These are phyloP conservation scores for Xenopus borealis DNA, from an alignment of 2,113 vertebrate genomes.

Conservation along the genomic window DNA sequence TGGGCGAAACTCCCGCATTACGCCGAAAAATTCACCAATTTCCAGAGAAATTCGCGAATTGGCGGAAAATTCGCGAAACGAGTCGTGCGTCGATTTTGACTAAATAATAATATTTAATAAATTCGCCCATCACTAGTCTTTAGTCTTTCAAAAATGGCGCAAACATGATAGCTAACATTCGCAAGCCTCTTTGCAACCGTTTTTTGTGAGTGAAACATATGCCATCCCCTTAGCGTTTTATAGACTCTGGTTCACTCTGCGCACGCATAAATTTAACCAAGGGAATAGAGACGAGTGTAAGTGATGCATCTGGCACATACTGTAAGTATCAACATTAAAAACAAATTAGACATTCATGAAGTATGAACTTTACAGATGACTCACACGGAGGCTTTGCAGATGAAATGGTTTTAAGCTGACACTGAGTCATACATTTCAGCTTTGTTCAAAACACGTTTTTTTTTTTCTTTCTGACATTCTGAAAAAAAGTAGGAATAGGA, in stretches of 20 bases:
- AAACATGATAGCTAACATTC: no score
- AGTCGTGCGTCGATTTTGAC: no score
- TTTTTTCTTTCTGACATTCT: neutral
- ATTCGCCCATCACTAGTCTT: no score
- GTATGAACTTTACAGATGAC: conserved; percentile 43
- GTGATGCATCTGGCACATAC: conserved; percentile 6
- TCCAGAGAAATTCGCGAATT: no score
- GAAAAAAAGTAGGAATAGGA: conserved; percentile 7
- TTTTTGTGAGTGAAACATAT: no score
- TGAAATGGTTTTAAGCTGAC: conserved; percentile 31
- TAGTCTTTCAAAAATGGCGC: no score
- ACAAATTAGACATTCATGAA: conserved; percentile 42
- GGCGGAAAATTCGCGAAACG: no score
- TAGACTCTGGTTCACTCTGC: neutral
- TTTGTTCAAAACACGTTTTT: conserved; percentile 31
- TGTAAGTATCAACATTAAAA: conserved; percentile 9
- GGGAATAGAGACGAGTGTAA: neutral
- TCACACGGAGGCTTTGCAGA: conserved; percentile 30
- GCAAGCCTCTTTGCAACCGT: no score
- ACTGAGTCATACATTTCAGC: conserved; percentile 37
- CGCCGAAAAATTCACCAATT: no score
- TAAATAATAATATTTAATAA: no score
- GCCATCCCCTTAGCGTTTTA: neutral
- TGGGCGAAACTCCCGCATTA: no score
- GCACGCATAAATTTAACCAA: neutral